Percentiles rank a stretch among this genome's conserved stretches.
Conservation (phyloP, 1,140 invertebrate species). For the Ptiloglossa arizonensis region DNA sequence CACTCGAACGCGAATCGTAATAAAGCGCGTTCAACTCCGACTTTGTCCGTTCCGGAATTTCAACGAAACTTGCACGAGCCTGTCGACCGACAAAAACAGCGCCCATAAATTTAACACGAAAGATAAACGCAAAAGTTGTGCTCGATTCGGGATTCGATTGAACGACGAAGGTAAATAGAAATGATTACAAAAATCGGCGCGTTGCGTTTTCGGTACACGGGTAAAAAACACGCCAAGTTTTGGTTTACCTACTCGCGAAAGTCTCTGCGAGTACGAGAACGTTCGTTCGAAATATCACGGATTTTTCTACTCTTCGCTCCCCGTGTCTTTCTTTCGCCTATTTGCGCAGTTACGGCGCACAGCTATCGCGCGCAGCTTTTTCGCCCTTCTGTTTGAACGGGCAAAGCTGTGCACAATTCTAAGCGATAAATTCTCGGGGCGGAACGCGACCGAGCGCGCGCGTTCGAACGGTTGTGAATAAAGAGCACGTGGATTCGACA, state of each 20-base stretch:
- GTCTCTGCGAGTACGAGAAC: constrained; percentile 14
- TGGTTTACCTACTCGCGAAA: constrained; percentile 22
- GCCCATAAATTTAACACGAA: not conserved
- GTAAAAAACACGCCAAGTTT: constrained; percentile 1
- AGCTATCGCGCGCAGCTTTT: constrained; percentile 4
- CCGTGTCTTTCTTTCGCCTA: constrained; percentile 23
- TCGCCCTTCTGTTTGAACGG: constrained; percentile 12
- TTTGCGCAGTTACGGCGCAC: not conserved
- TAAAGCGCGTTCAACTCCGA: no score
- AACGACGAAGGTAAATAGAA: constrained; percentile 3
- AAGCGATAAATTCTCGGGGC: constrained; percentile 45
- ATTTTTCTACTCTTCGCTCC: no score
- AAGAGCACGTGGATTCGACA: not conserved
- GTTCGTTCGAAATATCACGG: constrained; percentile 25
- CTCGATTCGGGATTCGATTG: not conserved
- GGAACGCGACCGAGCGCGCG: no score
- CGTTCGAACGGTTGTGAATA: not conserved
- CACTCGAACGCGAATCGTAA: no score
- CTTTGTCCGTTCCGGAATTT: not conserved
- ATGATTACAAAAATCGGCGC: not conserved
- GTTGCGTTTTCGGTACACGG: no score
- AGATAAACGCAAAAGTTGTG: not conserved
- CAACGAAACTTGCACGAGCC: not conserved
- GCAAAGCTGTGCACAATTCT: constrained; percentile 13
- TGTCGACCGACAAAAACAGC: no score